These are phyloP conservation scores for Oncorhynchus keta DNA, from an alignment of 2,113 vertebrate genomes.

Conservation along the genomic window DNA sequence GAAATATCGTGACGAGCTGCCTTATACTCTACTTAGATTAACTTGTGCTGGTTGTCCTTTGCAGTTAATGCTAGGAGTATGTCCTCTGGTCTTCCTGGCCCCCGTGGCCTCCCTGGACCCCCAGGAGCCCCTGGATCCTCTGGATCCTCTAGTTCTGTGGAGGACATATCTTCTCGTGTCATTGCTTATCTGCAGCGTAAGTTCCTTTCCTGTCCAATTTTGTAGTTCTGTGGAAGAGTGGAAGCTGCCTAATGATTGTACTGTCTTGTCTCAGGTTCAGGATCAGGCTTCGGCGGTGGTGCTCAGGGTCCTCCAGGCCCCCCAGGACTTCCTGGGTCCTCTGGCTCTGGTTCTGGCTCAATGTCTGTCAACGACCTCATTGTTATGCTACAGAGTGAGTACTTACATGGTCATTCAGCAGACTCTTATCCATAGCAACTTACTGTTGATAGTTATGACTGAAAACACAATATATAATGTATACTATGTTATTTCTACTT, in stretches of 20 bases:
- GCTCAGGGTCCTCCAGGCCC: slow-evolving; percentile 7
- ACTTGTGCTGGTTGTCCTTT: not conserved
- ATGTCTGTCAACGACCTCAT: slow-evolving; percentile 79
- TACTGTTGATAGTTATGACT: not conserved
- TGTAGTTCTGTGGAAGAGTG: not conserved
- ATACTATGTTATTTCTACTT: no score
- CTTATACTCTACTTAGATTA: not conserved
- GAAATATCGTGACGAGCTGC: not conserved
- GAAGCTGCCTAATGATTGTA: not conserved
- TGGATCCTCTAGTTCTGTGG: slow-evolving; percentile 5
- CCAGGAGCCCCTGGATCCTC: not conserved
- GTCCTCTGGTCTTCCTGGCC: not conserved
- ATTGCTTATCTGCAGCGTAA: not conserved
- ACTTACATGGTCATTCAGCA: not conserved
- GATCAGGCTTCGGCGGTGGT: not conserved
- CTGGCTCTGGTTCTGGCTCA: slow-evolving; percentile 40
- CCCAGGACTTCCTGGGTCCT: slow-evolving; percentile 17
- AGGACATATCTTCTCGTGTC: slow-evolving; percentile 5
- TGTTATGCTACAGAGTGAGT: slow-evolving; percentile 77
- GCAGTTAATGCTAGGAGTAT: not conserved
- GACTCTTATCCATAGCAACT: not conserved
- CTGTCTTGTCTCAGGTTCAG: slow-evolving; percentile 20
- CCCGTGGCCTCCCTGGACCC: not conserved
- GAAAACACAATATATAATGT: no score
- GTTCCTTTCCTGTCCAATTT: not conserved